Evolutionary conservation across 2,113 vertebrate genomes (phyloP), one percentile per base, ranked within the genome.

Genomic region (Corvus moneduloides): DNA sequence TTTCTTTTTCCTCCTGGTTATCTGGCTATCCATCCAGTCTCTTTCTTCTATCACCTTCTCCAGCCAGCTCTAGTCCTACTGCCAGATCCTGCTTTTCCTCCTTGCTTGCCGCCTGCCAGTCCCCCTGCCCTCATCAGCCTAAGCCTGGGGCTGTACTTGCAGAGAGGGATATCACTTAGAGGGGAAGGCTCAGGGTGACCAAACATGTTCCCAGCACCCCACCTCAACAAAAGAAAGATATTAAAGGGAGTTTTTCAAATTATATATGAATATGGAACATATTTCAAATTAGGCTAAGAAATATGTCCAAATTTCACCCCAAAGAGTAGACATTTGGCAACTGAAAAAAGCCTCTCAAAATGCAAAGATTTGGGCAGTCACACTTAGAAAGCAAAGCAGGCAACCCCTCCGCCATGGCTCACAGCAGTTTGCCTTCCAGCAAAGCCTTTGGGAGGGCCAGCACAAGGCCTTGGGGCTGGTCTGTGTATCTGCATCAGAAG

Each of bases 401-500:
- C 41, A 85, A 39, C 19, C 15, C 11, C 23, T 13, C 21, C 6
- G 2, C 21, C 2, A 1, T 1, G 2, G 12, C 14, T 88, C 26
- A 16, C 41, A 61, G 46, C 22, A 64, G 9, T 41, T 59, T 92
- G 51, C 19, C 27, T 62, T 94, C 51, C 55, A 80, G 37, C 22
- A 56, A 44, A 19, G 41, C 67, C 43, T 54, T 64, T 17, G 39
- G 39, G 46, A 88, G 9, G 37, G 32, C 19, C 0, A 0, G 10
- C 5, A 1, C 33, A 17, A 23, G 26, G 56, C 32, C 62, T 46
- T 73, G 48, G 11, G 20, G 6, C 30, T 79, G 8, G 7, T 77
- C 30, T 0, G 0, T n/a, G 4, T 48, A n/a, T 44, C 41, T 2
- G 0, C 44, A 73, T 63, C 67, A 80, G 86, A 67, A 77, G 59